A percentile compares a stretch with the other conserved stretches of the same genome.
phyloP scores from a whole-genome alignment of 2,888 invertebrate genomes.

The Spisula solida region DNA sequence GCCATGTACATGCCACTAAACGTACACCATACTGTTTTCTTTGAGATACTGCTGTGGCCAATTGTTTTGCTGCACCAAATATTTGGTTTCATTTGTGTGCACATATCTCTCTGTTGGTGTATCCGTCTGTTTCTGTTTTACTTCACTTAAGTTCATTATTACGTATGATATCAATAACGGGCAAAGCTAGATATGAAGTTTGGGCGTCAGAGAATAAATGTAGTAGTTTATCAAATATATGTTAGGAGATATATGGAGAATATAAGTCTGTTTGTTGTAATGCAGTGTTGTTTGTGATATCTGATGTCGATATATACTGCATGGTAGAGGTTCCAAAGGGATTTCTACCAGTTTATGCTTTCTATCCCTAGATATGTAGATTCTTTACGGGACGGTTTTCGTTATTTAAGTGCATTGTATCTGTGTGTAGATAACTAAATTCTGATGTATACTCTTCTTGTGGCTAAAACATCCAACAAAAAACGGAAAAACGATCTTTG shows the following conservation, averaged over 20 bases:
- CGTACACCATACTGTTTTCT: neutral
- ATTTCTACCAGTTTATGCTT: neutral
- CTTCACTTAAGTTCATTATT: neutral
- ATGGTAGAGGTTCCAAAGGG: neutral
- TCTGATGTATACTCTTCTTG: neutral
- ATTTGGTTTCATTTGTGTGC: neutral
- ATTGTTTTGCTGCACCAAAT: neutral
- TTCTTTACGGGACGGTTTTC: neutral
- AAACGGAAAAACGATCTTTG: neutral
- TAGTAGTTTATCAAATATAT: neutral
- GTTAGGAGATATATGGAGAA: neutral
- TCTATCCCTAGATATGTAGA: neutral
- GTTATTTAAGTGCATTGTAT: neutral
- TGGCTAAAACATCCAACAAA: neutral
- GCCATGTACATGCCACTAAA: neutral
- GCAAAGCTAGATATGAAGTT: neutral
- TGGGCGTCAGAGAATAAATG: neutral
- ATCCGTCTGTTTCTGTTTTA: neutral
- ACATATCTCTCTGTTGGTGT: neutral
- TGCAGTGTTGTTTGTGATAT: neutral
- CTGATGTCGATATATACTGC: too few species aligned
- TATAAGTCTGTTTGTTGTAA: neutral
- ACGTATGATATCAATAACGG: neutral
- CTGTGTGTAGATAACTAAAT: neutral
- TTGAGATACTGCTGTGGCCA: neutral